Evolutionary conservation across 2,888 invertebrate species (phyloP).

Genomic region (Sminthurides aquaticus): DNA sequence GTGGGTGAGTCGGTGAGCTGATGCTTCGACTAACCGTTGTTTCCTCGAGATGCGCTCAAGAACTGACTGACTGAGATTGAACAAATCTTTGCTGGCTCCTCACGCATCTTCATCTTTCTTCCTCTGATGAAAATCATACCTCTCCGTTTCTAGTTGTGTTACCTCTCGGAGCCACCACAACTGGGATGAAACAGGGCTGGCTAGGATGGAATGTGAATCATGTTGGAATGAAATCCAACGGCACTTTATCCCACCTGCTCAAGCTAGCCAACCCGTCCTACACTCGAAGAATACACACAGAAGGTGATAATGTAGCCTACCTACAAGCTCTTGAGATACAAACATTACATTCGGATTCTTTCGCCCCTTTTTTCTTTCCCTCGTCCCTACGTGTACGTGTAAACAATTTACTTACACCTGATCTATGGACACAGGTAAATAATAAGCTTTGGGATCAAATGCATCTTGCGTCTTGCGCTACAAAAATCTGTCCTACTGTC

Average conservation of each 20-base stretch:
- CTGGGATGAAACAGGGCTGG: neutral
- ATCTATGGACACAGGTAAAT: neutral
- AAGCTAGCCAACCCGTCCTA: neutral
- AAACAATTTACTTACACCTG: neutral
- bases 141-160: neutral
- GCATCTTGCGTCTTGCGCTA: neutral
- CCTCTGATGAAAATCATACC: neutral
- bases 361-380: neutral
- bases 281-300: neutral
- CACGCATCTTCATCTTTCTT: neutral
- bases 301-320: neutral
- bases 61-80: neutral
- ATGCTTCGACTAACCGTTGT: neutral
- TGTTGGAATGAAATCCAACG: conserved; percentile 19
- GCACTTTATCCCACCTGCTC: conserved; percentile 15
- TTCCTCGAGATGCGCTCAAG: neutral
- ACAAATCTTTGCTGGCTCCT: neutral
- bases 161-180: neutral
- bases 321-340: neutral
- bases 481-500: neutral
- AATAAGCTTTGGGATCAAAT: too few species aligned
- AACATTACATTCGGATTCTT: neutral
- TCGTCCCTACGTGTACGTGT: neutral
- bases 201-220: conserved; percentile 12
- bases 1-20: neutral